Evolutionary conservation across 2,888 invertebrate genomes (phyloP), one percentile per base, ranked within the genome.

Genomic region (Leptarthrus brevirostris): DNA sequence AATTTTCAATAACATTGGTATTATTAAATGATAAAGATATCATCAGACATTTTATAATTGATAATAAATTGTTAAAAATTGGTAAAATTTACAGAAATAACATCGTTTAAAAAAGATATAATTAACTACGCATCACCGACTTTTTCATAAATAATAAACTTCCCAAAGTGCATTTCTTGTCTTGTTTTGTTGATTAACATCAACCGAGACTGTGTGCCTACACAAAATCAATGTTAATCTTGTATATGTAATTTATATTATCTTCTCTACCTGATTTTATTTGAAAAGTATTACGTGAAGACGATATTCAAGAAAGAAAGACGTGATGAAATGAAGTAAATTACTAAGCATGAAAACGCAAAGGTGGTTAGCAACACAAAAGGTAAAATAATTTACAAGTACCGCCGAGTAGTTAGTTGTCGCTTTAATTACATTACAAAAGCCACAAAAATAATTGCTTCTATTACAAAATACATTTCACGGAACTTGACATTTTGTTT

Each of bases 271-370:
- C 8, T 36, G 58, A 20, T 58, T 58, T 58, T 58, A 58, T 34
- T 58, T 58, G 36, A 58, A 58, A 12, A 18, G 18, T 34, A 58
- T 36, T 34, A n/a, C 58, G 58, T 58, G 58, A 58, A 58, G 34
- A 58, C 14, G 16, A 58, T 36, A 18, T 6, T 10, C 56, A 58
- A 40, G n/a, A 3, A 20, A 36, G 12, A 20, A 34, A 36, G 18
- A 36, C 34, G 36, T n/a, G 18, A 58, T 36, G 36, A 18, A 58
- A 49, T 40, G 40, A 6, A 3, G 20, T 58, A 3, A 58, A 18
- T 26, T 58, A 16, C 36, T 8, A 34, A 16, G 18, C 34, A 16
- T 36, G 16, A 20, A 20, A 58, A 18, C 34, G 30, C 12, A 36
- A 58, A 58, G 36, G 36, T 30, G 58, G 58, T 58, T 36, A 58